Percentiles rank a stretch among this genome's conserved stretches.
phyloP scores from a whole-genome alignment of 2,888 invertebrate species.

The Conomelus anceps region DNA sequence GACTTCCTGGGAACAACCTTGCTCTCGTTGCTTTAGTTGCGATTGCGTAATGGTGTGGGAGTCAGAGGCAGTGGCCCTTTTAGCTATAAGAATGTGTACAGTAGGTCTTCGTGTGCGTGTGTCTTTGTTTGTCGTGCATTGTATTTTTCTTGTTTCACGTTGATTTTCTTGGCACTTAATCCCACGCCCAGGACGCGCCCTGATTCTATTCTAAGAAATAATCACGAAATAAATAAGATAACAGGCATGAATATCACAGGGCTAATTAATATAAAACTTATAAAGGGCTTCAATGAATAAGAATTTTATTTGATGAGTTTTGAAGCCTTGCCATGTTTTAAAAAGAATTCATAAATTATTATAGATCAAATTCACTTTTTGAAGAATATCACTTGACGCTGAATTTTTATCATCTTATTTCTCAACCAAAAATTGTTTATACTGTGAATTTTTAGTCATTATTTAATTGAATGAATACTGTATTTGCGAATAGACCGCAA shows the following conservation, averaged over 20 bases:
- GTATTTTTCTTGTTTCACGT: neutral
- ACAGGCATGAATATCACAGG: neutral
- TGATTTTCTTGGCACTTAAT: neutral
- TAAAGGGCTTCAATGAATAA: too few relatives aligned
- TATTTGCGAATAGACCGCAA: too few relatives aligned
- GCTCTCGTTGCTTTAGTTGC: conserved; percentile 9
- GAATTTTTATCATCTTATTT: too few relatives aligned
- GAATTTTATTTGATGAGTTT: too few relatives aligned
- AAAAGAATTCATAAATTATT: too few relatives aligned
- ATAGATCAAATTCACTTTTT: too few relatives aligned
- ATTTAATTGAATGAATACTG: too few relatives aligned
- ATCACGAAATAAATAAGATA: neutral
- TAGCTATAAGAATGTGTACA: neutral
- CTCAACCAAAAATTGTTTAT: too few relatives aligned
- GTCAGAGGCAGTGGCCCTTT: neutral
- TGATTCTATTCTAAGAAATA: neutral
- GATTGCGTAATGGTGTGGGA: conserved; percentile 9
- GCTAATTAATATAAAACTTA: neutral
- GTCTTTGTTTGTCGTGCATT: neutral
- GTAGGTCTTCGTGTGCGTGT: neutral
- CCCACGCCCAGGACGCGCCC: neutral
- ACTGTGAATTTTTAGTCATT: too few relatives aligned
- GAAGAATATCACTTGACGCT: too few relatives aligned
- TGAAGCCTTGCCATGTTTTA: too few relatives aligned
- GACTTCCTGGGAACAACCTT: conserved; percentile 14